Evolutionary conservation across 2,888 invertebrate genomes (phyloP).

Genomic region (Cerastis rubricosa): DNA sequence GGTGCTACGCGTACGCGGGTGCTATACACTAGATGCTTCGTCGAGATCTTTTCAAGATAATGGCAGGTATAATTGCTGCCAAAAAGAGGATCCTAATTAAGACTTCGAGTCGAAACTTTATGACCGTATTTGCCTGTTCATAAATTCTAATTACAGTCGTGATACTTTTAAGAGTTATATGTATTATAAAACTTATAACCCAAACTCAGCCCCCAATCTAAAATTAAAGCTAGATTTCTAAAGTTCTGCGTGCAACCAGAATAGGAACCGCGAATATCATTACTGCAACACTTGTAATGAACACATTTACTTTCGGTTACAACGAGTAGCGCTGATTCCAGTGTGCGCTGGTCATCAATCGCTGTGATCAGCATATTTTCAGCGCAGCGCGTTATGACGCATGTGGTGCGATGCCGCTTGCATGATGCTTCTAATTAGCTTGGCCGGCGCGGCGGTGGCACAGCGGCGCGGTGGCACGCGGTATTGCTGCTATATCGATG

Average conservation of each 20-base stretch:
- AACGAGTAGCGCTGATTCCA: slow-evolving; percentile 30
- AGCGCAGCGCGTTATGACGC: slow-evolving; percentile 32
- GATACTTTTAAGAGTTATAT: slow-evolving; percentile 17
- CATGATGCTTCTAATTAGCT: slow-evolving; percentile 75
- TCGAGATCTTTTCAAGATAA: slow-evolving; percentile 33
- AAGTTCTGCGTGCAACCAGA: slow-evolving; percentile 16
- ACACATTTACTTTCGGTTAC: slow-evolving; percentile 2
- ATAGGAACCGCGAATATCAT: slow-evolving; percentile 14
- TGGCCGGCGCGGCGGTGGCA: slow-evolving; percentile 75
- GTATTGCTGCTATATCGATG: slow-evolving; percentile 38
- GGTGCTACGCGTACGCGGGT: not conserved
- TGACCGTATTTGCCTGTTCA: not conserved
- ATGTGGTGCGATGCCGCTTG: slow-evolving; percentile 33
- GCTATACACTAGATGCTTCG: slow-evolving; percentile 30
- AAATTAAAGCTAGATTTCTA: slow-evolving; percentile 24
- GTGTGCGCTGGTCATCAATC: slow-evolving; percentile 25
- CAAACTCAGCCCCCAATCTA: not conserved
- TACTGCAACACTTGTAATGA: slow-evolving; percentile 9
- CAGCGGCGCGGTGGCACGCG: slow-evolving; percentile 27
- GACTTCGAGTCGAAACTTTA: slow-evolving; percentile 9
- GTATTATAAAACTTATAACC: not conserved
- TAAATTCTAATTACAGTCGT: slow-evolving; percentile 30
- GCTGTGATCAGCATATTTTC: slow-evolving; percentile 30
- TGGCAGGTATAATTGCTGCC: slow-evolving; percentile 32
- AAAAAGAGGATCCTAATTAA: slow-evolving; percentile 44